phyloP scores from a whole-genome alignment of 2,797 vertebrate species.

The Halcyon chelicuti region DNA sequence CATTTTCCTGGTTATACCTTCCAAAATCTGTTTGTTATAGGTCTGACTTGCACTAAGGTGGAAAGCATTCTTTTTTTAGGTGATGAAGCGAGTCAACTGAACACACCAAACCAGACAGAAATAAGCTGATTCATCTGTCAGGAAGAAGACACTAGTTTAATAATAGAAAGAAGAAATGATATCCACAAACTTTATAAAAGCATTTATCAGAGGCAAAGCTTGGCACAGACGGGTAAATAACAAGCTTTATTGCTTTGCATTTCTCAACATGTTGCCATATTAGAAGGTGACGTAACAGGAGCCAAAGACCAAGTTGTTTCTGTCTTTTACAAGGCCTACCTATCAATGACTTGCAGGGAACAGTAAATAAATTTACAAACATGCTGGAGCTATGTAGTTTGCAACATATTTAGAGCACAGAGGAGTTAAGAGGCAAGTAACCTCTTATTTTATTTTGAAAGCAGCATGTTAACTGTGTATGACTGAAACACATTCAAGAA shows the following conservation, averaged over 20 bases:
- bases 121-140: background rate
- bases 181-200: background rate
- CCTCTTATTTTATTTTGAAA: slow-evolving; percentile 35
- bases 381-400: slow-evolving; percentile 26
- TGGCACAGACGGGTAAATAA: slow-evolving; percentile 29
- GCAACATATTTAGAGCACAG: slow-evolving; percentile 12
- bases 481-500: background rate
- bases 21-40: background rate
- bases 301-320: background rate
- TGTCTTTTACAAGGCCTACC: slow-evolving; percentile 29
- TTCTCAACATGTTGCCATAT: slow-evolving; percentile 5
- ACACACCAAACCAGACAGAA: background rate
- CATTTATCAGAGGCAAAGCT: background rate
- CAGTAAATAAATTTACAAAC: slow-evolving; percentile 66
- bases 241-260: slow-evolving; percentile 19
- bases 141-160: background rate
- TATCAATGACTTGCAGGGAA: slow-evolving; percentile 30
- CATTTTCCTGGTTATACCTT: background rate
- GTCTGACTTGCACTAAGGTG: background rate
- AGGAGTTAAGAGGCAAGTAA: slow-evolving; percentile 13
- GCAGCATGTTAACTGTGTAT: background rate
- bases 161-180: background rate
- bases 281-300: background rate
- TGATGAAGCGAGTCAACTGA: background rate
- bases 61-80: background rate